A percentile compares a stretch with the other conserved stretches of the same genome.
These are phyloP conservation scores for Epinephelus malabaricus DNA, from an alignment of 2,797 vertebrate genomes.

Conservation along the genomic window DNA sequence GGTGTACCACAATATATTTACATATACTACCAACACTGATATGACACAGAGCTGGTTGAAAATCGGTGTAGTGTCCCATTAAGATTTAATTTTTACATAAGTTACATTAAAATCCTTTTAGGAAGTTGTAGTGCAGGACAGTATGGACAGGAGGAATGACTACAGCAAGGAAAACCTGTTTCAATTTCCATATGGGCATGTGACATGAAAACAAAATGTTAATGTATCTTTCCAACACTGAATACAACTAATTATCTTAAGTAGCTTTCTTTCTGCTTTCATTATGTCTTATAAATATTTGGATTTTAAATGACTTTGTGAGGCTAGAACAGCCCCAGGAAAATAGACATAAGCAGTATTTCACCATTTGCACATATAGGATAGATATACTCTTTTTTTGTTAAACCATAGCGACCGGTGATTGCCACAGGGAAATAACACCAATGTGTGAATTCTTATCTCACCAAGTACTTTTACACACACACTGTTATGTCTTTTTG, in stretches of 20 bases:
- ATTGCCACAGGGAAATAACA: neutral
- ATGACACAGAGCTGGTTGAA: too few relatives aligned
- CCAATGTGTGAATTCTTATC: neutral
- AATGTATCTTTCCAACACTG: neutral
- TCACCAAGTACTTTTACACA: neutral
- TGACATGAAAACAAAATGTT: neutral
- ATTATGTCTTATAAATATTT: constrained; percentile 11
- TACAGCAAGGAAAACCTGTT: neutral
- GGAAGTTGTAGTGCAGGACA: neutral
- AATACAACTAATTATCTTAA: neutral
- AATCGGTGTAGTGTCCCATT: too few relatives aligned
- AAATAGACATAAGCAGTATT: neutral
- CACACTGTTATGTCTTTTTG: neutral
- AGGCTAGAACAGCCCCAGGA: neutral
- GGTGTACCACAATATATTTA: too few relatives aligned
- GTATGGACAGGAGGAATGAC: neutral
- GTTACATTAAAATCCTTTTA: neutral
- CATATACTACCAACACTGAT: too few relatives aligned
- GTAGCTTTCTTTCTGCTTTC: neutral
- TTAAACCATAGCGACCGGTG: too few relatives aligned
- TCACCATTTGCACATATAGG: neutral
- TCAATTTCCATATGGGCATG: neutral
- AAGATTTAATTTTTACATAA: too few relatives aligned
- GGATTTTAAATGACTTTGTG: neutral
- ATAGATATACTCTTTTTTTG: neutral